Evolutionary conservation across 1,140 invertebrate genomes (phyloP).

Genomic region (Musca vetustissima): DNA sequence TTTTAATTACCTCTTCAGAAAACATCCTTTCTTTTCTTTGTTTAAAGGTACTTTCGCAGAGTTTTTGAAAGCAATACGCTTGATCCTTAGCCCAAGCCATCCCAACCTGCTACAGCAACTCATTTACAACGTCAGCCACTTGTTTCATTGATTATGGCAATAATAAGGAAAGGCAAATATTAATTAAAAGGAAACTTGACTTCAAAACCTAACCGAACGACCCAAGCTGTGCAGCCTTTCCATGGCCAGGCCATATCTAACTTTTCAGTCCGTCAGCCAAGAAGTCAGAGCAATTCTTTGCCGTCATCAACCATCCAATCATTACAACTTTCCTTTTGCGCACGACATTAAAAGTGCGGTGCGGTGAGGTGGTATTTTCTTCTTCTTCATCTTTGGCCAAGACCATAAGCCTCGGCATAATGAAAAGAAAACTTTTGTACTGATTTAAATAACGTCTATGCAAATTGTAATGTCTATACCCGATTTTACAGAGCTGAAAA

Average conservation of each 20-base stretch:
- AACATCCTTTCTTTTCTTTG: not conserved
- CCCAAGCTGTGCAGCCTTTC: not conserved
- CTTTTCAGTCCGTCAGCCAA: not conserved
- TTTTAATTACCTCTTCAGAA: conserved; percentile 19
- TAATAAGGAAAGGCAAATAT: conserved; percentile 13
- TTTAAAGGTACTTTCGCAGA: not conserved
- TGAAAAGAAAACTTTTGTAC: not conserved
- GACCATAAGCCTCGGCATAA: too few species aligned
- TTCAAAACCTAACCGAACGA: conserved; percentile 2
- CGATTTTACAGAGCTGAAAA: not conserved
- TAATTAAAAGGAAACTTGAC: conserved; percentile 22
- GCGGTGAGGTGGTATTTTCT: too few species aligned
- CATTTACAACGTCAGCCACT: not conserved
- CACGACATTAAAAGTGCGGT: not conserved
- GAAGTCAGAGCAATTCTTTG: not conserved
- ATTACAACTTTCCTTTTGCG: not conserved
- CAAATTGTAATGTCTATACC: not conserved
- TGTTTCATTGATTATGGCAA: conserved; percentile 3
- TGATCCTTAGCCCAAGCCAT: conserved; percentile 1
- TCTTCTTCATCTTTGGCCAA: too few species aligned
- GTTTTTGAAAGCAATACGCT: not conserved
- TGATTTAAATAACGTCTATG: conserved; percentile 17
- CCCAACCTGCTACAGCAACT: too few species aligned
- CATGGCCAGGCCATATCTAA: not conserved
- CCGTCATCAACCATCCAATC: not conserved